Evolutionary conservation across 2,888 invertebrate species (phyloP).

Genomic region (Trachelus stipa): DNA sequence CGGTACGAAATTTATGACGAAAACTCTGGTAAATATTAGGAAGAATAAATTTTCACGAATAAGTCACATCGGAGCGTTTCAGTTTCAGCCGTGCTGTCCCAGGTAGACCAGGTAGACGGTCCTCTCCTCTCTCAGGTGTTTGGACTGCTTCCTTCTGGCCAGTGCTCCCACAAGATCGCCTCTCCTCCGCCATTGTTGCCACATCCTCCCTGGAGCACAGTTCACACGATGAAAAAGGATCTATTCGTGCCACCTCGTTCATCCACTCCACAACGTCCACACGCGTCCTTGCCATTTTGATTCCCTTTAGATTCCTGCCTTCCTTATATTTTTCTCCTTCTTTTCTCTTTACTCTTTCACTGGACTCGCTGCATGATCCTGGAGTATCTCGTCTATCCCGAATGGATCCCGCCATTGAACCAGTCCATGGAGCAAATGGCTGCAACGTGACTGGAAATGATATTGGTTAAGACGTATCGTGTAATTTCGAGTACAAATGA

Average conservation of each 20-base stretch:
- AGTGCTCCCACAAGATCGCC: conserved; percentile 42
- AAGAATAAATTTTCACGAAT: neutral
- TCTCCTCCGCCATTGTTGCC: conserved; percentile 50
- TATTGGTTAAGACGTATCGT: neutral
- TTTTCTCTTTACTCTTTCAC: neutral
- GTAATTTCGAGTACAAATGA: neutral
- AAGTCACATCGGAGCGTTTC: neutral
- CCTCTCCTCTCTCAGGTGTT: conserved; percentile 40
- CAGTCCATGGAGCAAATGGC: neutral
- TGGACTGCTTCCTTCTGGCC: conserved; percentile 28
- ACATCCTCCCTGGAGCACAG: conserved; percentile 50
- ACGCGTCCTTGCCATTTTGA: neutral
- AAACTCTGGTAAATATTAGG: neutral
- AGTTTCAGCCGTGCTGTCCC: neutral
- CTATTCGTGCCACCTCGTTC: conserved; percentile 29
- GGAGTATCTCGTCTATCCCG: neutral
- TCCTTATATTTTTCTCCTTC: neutral
- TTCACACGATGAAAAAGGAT: conserved; percentile 40
- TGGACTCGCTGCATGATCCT: neutral
- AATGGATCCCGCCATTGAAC: too few relatives aligned
- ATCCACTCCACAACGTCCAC: conserved; percentile 13
- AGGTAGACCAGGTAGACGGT: neutral
- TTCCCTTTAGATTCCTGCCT: neutral
- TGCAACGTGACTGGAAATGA: neutral
- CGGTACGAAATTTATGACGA: neutral